Percentiles rank a stretch among this genome's conserved stretches.
phyloP scores from a whole-genome alignment of 2,888 invertebrate genomes.

The Atrina japonica region DNA sequence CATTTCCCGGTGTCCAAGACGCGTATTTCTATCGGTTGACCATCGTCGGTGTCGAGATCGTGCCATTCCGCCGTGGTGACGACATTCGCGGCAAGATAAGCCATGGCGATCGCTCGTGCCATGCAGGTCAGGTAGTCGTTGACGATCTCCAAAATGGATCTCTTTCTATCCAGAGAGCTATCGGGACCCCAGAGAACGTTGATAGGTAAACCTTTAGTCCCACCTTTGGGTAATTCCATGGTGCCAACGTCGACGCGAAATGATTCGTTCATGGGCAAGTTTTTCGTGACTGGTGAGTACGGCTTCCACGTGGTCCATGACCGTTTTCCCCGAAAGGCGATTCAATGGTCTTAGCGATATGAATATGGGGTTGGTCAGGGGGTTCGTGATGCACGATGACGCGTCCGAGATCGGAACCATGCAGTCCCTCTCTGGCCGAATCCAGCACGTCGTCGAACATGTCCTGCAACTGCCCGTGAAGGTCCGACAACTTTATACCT shows the following conservation, averaged over 20 bases:
- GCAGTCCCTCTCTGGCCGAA: too few relatives aligned
- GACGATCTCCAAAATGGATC: constrained; percentile 3
- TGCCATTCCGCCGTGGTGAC: constrained; percentile 18
- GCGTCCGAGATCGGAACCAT: constrained; percentile 36
- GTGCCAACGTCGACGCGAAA: too few relatives aligned
- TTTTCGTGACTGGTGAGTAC: constrained; percentile 17
- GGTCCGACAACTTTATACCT: too few relatives aligned
- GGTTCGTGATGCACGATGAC: constrained; percentile 41
- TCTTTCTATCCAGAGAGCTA: too few relatives aligned
- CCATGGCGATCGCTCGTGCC: constrained; percentile 13
- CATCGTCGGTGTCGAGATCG: neutral
- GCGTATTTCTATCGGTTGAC: constrained; percentile 8
- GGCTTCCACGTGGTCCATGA: constrained; percentile 17
- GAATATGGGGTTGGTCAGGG: neutral
- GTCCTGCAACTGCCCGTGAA: too few relatives aligned
- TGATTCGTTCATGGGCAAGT: constrained; percentile 32
- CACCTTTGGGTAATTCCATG: too few relatives aligned
- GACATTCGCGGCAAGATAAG: neutral
- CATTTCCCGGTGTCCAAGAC: neutral
- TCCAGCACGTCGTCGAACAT: too few relatives aligned
- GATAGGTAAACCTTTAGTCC: neutral
- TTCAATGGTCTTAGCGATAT: neutral
- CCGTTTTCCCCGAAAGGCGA: constrained; percentile 1
- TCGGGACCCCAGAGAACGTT: too few relatives aligned
- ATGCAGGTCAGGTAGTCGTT: constrained; percentile 13